These are phyloP conservation scores for Diacarnus erythraeanus DNA, from an alignment of 37 sponge, comb jelly and placozoan genomes.

Conservation along the genomic window DNA sequence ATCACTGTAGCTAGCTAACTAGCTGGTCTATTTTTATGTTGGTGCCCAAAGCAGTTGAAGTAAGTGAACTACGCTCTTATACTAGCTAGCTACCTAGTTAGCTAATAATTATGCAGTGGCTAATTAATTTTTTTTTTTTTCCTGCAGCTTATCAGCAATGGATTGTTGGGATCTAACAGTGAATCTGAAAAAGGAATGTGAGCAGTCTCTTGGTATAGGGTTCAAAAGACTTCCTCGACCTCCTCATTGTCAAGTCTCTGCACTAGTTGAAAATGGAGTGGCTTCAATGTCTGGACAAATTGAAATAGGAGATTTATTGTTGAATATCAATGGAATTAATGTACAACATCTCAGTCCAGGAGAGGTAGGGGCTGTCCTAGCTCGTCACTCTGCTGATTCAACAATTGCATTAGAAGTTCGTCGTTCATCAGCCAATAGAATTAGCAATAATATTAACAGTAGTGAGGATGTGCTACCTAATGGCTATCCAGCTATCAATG, in stretches of 20 bases:
- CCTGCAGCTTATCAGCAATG: neutral
- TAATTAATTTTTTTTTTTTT: neutral
- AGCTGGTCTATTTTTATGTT: neutral
- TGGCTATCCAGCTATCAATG: conserved; percentile 4
- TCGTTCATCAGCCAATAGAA: neutral
- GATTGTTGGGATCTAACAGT: conserved; percentile 19
- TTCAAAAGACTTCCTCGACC: conserved; percentile 22
- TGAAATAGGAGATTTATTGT: conserved; percentile 24
- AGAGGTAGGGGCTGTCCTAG: conserved; percentile 26
- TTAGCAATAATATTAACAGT: neutral
- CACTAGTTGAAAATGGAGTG: conserved; percentile 26
- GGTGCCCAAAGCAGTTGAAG: no score
- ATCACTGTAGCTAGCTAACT: neutral
- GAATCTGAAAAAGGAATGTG: neutral
- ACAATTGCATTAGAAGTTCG: conserved; percentile 5
- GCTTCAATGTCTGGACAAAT: conserved; percentile 27
- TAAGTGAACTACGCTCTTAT: no score
- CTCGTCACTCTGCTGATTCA: neutral
- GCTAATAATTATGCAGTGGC: neutral
- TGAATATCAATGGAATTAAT: conserved; percentile 34
- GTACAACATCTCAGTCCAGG: conserved; percentile 31
- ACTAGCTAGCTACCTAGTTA: no score
- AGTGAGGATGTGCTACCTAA: neutral
- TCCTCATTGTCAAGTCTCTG: conserved; percentile 40
- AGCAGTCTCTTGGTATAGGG: conserved; percentile 46